Percentiles rank a stretch among this genome's conserved stretches.
These are phyloP conservation scores for Tricholauxania praeusta DNA, from an alignment of 2,888 invertebrate species.

Conservation along the genomic window DNA sequence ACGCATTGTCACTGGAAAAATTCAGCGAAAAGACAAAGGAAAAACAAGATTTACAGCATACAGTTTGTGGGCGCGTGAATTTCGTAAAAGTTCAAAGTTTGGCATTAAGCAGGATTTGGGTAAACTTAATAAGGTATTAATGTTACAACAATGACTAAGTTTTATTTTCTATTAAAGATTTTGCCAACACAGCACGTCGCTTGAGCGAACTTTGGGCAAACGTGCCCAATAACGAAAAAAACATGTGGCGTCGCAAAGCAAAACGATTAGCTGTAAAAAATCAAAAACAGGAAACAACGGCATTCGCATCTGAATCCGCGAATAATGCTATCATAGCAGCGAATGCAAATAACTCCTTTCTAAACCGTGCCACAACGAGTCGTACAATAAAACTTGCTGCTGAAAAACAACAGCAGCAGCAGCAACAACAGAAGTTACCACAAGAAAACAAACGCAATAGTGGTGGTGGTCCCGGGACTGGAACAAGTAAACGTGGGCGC, in stretches of 20 bases:
- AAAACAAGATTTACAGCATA: constrained; percentile 88
- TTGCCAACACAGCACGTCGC: constrained; percentile 84
- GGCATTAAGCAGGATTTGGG: constrained; percentile 53
- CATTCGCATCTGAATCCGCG: constrained; percentile 36
- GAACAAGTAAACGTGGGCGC: constrained; percentile 43
- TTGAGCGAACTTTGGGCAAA: constrained; percentile 92
- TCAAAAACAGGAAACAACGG: constrained; percentile 49
- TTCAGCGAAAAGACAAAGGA: constrained; percentile 84
- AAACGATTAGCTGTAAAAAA: constrained; percentile 69
- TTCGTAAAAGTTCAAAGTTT: constrained; percentile 72
- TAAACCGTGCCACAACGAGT: constrained; percentile 62
- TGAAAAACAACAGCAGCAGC: constrained; percentile 49
- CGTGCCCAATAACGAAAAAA: constrained; percentile 76
- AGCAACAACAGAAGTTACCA: constrained; percentile 10
- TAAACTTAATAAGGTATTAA: constrained; percentile 39
- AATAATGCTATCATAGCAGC: constrained; percentile 25
- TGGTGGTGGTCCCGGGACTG: constrained; percentile 11
- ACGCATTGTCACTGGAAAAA: constrained; percentile 74
- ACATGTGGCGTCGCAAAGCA: constrained; percentile 85
- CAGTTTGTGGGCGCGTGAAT: constrained; percentile 91
- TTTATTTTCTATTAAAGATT: constrained; percentile 71
- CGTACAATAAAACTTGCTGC: constrained; percentile 62
- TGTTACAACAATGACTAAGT: not conserved
- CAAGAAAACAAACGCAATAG: constrained; percentile 24
- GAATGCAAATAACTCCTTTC: constrained; percentile 48